phyloP scores from a whole-genome alignment of 2,113 vertebrate genomes.

The Cyanoliseus patagonus region DNA sequence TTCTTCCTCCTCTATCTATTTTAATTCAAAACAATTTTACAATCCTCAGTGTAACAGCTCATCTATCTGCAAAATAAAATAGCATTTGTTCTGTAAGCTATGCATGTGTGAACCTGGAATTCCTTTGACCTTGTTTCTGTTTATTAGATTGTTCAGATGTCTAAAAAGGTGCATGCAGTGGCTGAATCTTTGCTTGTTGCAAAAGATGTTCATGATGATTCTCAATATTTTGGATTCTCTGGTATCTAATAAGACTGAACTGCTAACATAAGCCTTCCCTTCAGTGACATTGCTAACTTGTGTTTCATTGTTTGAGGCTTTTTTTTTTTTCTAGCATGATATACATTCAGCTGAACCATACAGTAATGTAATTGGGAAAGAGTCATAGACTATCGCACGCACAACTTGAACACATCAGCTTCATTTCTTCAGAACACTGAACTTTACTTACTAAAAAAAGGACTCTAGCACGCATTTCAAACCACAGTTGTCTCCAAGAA shows the following conservation, averaged over 20 bases:
- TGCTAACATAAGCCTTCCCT: neutral
- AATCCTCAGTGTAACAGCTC: neutral
- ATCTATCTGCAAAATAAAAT: constrained; percentile 8
- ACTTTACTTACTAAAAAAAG: neutral
- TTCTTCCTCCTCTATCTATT: constrained; percentile 1
- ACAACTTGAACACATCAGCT: neutral
- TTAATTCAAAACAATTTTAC: constrained; percentile 29
- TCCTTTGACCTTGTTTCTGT: neutral
- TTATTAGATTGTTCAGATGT: neutral
- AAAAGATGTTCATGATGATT: neutral
- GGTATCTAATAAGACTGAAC: neutral
- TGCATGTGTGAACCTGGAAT: neutral
- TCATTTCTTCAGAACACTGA: neutral
- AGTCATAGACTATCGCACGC: neutral
- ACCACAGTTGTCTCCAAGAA: neutral
- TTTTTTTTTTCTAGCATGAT: neutral
- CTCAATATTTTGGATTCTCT: neutral
- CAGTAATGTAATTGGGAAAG: constrained; percentile 6
- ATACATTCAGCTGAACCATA: neutral
- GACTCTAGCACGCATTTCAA: neutral
- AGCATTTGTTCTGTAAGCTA: neutral
- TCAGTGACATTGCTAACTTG: neutral
- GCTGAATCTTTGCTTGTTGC: neutral
- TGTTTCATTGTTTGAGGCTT: neutral
- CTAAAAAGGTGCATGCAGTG: neutral